Base-by-base conservation (phyloP, 1,140 invertebrate species). In the Diploscapter pachys region DNA sequence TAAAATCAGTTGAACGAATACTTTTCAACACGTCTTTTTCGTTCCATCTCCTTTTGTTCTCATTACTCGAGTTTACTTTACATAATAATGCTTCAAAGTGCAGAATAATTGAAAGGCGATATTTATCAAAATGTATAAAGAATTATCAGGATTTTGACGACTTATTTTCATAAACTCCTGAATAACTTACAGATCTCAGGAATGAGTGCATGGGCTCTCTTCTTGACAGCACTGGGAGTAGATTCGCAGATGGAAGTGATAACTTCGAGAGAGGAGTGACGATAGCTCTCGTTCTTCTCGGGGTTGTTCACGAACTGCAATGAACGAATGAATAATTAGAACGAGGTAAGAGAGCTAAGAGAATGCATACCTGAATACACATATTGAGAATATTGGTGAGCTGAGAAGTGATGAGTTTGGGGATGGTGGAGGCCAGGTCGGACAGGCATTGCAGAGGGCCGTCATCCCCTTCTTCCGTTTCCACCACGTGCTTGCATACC, bases 171-270 rank as follows among this genome's bases (percentile, higher is more conserved):
- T 31, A 0, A 31, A 31, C 31, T 13, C 54, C 2, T 13, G 51
- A 31, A 73, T 56, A 68, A 81, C 72, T 77, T 78, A 88, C 86
- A 85, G 55, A 89, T 76, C 11, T 82, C 86, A 55, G 90, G 89
- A 71, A 98, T 90, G 78, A 93, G 93, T 83, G 92, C 92, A 3
- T 89, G 70, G 9, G 91, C 88, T 80, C 92, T 90, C 87, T 97
- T 98, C 13, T 95, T 90, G 11, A 99, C 91, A 92, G 96, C 96
- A 2, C 93, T 92, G 11, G 96, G 92, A 1, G 94, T 94, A 57
- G 92, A 93, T 89, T 99, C 97, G 57, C 94, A 90, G 67, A 98
- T 86, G 3, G 95, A 95, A 6, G 98, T 93, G 86, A 98, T 90
- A 11, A 95, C 92, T 88, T 99, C 96, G 9, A 99, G 86, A 1